Evolutionary conservation across 2,113 vertebrate genomes (phyloP).

Genomic region (Neodon shergylaensis): DNA sequence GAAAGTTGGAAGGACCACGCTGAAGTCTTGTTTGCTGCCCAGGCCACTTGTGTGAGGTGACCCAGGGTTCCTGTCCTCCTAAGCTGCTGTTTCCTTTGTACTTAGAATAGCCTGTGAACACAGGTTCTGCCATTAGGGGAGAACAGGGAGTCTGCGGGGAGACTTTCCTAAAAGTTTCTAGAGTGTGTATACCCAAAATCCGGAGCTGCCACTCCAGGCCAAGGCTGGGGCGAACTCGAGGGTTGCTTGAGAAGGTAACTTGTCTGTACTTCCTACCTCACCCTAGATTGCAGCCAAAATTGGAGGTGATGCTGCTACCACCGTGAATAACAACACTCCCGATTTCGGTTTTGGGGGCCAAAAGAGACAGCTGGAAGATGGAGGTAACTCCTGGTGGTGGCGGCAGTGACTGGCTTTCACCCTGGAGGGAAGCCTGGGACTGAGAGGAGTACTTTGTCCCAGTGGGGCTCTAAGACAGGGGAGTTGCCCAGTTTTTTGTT

Average conservation of each 20-base stretch:
- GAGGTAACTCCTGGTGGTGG: conserved; percentile 85
- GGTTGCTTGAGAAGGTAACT: conserved; percentile 48
- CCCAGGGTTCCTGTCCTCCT: neutral
- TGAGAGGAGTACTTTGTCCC: neutral
- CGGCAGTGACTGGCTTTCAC: neutral
- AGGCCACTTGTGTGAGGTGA: neutral
- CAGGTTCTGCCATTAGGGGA: neutral
- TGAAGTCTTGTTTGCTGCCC: neutral
- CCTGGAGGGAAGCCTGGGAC: neutral
- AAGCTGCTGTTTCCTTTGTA: neutral
- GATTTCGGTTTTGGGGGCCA: conserved; percentile 91
- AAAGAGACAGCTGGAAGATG: conserved; percentile 95
- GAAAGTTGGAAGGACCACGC: neutral
- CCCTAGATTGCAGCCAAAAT: conserved; percentile 96
- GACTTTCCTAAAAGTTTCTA: neutral
- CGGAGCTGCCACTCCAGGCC: neutral
- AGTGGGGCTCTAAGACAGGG: neutral
- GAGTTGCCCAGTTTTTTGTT: conserved; percentile 37
- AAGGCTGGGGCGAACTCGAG: neutral
- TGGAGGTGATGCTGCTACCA: conserved; percentile 90
- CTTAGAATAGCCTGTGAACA: neutral
- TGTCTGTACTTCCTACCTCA: neutral
- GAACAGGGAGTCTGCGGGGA: neutral
- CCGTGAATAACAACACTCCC: conserved; percentile 89
- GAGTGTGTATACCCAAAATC: neutral